Evolutionary conservation across 30 jellyfish, hydroid and myxozoan genomes (phyloP), one percentile per base, ranked within the genome.

Genomic region (Turritopsis rubra): DNA sequence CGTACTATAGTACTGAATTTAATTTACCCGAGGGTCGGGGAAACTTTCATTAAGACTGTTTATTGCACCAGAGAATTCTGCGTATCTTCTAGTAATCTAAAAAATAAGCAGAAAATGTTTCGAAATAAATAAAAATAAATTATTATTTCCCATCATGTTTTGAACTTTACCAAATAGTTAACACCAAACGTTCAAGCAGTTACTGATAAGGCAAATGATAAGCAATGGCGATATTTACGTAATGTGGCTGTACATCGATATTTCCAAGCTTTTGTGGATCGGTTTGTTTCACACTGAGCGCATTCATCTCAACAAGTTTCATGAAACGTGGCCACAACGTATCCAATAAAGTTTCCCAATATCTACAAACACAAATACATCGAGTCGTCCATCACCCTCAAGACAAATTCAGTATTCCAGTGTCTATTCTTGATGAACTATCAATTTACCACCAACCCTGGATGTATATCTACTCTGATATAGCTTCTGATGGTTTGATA

Each of bases 241-340:
- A 92, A 92, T 92, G 98, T 18, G 98, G 98, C 16, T 95, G 96
- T 60, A 92, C 95, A 73, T 92, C 98, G 17, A 92, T 88, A 27
- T 91, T 68, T 18, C 98, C 98, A 21, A 87, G 91, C 75, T 87
- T 88, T 82, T 87, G 95, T 20, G 98, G 92, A 54, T 92, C 98
- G 21, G 96, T 85, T 18, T 92, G 97, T 22, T 91, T 89, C 25
- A 92, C 96, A 54, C 98, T 92, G 26, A 73, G 93, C 1, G 98
- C 91, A 73, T 88, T 92, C 89, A 92, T 71, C 72, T 88, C 98
- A 13, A 88, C 93, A 0, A 92, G 77, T 31, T 92, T 88, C 86
- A 84, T 93, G 81, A 92, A 92, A 0, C 98, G 94, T 21, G 98
- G 98, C 98, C 98, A 92, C 65, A 92, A 85, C 87, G 85, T 81